Percentiles rank a stretch among this genome's conserved stretches.
phyloP scores from a whole-genome alignment of 2,797 vertebrate species.

The Mormyrops boulengeri region DNA sequence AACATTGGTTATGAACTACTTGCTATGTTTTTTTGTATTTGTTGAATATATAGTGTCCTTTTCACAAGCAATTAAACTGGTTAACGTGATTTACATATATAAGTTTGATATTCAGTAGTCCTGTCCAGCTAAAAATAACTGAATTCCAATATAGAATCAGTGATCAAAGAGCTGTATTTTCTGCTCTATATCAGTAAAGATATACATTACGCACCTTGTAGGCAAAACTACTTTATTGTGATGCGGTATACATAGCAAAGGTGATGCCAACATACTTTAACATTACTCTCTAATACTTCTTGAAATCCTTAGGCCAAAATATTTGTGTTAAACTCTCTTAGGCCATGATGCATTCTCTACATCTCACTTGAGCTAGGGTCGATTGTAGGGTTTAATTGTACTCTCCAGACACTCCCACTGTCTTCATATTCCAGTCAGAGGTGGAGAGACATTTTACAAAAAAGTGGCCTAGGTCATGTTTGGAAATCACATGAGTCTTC shows the following conservation, averaged over 20 bases:
- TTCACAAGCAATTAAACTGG: neutral
- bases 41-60: neutral
- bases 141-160: neutral
- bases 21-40: neutral
- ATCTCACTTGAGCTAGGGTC: neutral
- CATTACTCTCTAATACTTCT: neutral
- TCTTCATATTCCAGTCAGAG: conserved; percentile 68
- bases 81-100: neutral
- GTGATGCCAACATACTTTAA: neutral
- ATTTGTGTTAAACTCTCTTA: neutral
- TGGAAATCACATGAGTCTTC: conserved; percentile 73
- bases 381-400: conserved; percentile 50
- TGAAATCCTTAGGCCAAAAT: neutral
- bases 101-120: neutral
- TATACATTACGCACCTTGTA: neutral
- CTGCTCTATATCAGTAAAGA: neutral
- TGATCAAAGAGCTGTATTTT: neutral
- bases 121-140: neutral
- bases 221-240: neutral
- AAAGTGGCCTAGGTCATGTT: conserved; percentile 80
- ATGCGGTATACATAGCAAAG: neutral
- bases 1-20: neutral
- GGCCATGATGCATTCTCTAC: neutral
- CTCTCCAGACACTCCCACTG: conserved; percentile 69
- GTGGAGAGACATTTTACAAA: conserved; percentile 77